These are phyloP conservation scores for Propsilocerus akamusi DNA, from an alignment of 1,140 invertebrate species.

Conservation along the genomic window DNA sequence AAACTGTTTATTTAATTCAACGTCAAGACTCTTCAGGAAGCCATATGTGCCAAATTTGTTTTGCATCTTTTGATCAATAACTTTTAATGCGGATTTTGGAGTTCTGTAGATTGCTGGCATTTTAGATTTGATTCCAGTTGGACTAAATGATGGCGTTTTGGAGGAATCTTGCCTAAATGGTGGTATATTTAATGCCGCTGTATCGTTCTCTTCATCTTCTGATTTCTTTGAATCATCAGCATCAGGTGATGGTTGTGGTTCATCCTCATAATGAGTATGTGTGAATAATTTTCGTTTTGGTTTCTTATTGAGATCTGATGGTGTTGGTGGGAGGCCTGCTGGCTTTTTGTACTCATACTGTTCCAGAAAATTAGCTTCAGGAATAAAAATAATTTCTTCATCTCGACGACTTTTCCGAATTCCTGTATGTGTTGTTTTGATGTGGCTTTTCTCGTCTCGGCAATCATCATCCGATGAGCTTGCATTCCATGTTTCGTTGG, in stretches of 20 bases:
- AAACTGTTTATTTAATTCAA: constrained; percentile 15
- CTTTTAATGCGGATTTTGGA: constrained; percentile 11
- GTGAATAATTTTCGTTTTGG: constrained; percentile 8
- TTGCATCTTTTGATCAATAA: constrained; percentile 12
- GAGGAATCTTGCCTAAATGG: no score
- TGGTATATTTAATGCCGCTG: no score
- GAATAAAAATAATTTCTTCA: not conserved
- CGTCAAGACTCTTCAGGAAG: constrained; percentile 22
- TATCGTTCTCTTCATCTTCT: constrained; percentile 7
- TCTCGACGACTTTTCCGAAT: constrained; percentile 14
- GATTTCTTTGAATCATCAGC: constrained; percentile 8
- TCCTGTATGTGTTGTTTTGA: constrained; percentile 11
- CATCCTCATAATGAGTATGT: constrained; percentile 1
- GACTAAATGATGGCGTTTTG: constrained; percentile 9
- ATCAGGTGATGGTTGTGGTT: not conserved
- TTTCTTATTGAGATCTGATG: constrained; percentile 7
- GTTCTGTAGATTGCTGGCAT: constrained; percentile 5
- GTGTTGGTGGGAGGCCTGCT: not conserved
- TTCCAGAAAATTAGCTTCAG: not conserved
- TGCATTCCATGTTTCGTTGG: not conserved
- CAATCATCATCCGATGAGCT: constrained; percentile 10
- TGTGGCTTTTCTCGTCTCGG: not conserved
- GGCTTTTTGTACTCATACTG: not conserved
- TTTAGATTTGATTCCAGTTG: constrained; percentile 13
- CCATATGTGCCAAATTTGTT: not conserved